Evolutionary conservation across 2,797 vertebrate genomes (phyloP).

Genomic region (Vultur gryphus): DNA sequence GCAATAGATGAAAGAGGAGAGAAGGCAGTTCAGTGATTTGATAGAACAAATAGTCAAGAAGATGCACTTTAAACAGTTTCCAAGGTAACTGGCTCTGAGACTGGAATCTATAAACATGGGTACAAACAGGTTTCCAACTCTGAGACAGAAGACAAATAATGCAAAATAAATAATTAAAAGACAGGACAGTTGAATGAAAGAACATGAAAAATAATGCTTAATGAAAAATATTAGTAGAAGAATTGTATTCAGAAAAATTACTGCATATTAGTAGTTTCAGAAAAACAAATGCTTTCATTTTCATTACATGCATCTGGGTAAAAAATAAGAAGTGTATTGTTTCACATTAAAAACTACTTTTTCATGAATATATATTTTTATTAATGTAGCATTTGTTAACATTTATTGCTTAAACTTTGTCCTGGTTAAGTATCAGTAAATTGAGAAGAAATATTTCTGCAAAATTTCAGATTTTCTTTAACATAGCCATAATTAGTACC

Average conservation of each 20-base stretch:
- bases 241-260: neutral
- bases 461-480: neutral
- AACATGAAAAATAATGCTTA: neutral
- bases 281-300: neutral
- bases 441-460: neutral
- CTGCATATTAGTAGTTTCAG: neutral
- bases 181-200: neutral
- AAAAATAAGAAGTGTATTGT: neutral
- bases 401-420: neutral
- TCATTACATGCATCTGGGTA: neutral
- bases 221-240: neutral
- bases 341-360: neutral
- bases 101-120: conserved; percentile 40
- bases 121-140: neutral
- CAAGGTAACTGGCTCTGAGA: conserved; percentile 55
- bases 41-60: conserved; percentile 48
- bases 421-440: neutral
- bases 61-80: conserved; percentile 58
- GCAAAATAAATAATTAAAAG: neutral
- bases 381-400: neutral
- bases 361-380: neutral
- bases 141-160: conserved; percentile 4
- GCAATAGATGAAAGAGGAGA: neutral
- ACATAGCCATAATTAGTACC: neutral
- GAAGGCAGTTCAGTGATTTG: conserved; percentile 9